A percentile compares a stretch with the other conserved stretches of the same genome.
phyloP scores from a whole-genome alignment of 2,113 vertebrate genomes.

The Paramisgurnus dabryanus region DNA sequence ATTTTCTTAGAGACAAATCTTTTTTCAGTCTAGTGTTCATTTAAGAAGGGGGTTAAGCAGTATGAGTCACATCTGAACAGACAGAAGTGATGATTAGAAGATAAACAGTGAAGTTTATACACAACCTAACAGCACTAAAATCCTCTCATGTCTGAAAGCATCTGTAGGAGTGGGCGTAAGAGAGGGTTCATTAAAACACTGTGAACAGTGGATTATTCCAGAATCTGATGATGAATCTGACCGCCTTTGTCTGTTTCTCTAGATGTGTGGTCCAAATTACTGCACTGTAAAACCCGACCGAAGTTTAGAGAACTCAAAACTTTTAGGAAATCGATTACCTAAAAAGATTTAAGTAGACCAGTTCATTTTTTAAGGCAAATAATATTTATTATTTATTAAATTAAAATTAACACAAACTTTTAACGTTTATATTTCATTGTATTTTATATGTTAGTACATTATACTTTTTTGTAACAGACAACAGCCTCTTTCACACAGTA shows the following conservation, averaged over 20 bases:
- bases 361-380: no score
- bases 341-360: no score
- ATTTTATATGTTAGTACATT: no score
- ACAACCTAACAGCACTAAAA: background rate
- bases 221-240: conserved; percentile 16
- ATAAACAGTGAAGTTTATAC: background rate
- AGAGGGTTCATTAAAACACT: conserved; percentile 26
- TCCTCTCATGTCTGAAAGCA: conserved; percentile 9
- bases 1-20: background rate
- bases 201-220: background rate
- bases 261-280: conserved; percentile 16
- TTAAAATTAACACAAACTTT: no score
- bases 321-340: no score
- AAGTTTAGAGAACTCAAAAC: no score
- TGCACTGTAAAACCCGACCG: no score
- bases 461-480: no score
- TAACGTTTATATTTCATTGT: no score
- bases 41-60: background rate
- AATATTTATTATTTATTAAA: no score
- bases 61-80: conserved; percentile 6
- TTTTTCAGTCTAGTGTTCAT: background rate
- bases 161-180: background rate
- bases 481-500: no score
- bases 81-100: conserved; percentile 14
- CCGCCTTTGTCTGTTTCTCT: background rate